Evolutionary conservation across 2,797 vertebrate genomes (phyloP), one percentile per base, ranked within the genome.

Genomic region (Botia kubotai): DNA sequence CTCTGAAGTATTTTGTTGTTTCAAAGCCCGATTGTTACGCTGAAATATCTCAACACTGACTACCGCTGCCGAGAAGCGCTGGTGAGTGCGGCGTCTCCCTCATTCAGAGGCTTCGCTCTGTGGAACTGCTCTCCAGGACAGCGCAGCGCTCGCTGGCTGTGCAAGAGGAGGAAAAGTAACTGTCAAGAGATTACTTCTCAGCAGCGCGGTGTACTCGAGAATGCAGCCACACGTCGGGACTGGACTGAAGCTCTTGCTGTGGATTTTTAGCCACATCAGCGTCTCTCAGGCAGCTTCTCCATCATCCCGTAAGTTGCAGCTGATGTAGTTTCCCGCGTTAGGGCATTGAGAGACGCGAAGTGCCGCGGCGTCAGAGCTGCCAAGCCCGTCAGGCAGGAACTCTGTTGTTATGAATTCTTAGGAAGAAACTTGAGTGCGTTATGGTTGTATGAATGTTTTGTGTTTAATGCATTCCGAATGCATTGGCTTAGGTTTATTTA

Each of bases 281-380:
- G 80, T 70, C 68, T 89, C 76, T 46, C 85, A 67, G 79, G 93
- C 92, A 91, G 93, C 93, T 90, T 86, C 92, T 82, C 90, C 92
- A 88, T 92, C 93, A 90, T 86, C 87, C 87, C 91, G 94, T 95
- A 94, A 95, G 94, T 95, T 91, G 65, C 60, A 69, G 46, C 21
- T 71, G 76, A 78, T 65, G 17, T 33, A n/a, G 17, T 74, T 67
- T 13, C 14, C 57, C 70, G 69, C 36, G 33, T 48, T 68, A 17
- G 60, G 19, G 79, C 72, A 82, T 17, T 48, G 70, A 52, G 58
- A 39, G 60, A 33, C 50, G 63, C 16, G 60, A 13, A 58, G n/a
- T 58, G 57, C 57, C 57, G 66, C 71, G 36, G 6, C 14, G n/a
- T 7, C 55, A 19, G 55, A 21, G 55, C 33, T 46, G 43, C 43